Percentiles rank a stretch among this genome's conserved stretches.
These are phyloP conservation scores for Chironomus riparius DNA, from an alignment of 2,888 invertebrate species.

Conservation along the genomic window DNA sequence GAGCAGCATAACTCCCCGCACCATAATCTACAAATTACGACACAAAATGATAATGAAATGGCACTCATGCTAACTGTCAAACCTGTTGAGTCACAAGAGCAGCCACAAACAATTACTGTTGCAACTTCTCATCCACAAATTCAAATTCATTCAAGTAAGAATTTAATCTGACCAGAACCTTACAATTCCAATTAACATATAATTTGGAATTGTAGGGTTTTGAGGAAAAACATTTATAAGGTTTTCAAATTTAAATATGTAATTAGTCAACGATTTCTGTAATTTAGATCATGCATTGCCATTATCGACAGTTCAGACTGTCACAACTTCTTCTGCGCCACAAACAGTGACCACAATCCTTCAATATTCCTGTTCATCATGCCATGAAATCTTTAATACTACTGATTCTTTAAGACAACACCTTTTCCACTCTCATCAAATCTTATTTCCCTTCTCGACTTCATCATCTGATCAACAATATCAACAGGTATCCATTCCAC, in stretches of 20 bases:
- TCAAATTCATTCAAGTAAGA: conserved; percentile 22
- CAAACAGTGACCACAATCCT: conserved; percentile 12
- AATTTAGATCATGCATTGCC: conserved; percentile 21
- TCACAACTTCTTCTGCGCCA: neutral
- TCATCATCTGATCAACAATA: conserved; percentile 16
- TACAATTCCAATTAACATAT: too few relatives aligned
- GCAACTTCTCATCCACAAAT: neutral
- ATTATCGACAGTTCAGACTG: neutral
- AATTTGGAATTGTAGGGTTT: too few relatives aligned
- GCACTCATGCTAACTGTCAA: conserved; percentile 22
- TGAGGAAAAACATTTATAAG: neutral
- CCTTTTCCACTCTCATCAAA: conserved; percentile 14
- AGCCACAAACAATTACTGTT: neutral
- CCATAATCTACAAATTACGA: neutral
- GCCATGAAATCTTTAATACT: conserved; percentile 10
- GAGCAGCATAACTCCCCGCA: neutral
- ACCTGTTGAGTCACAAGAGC: conserved; percentile 4
- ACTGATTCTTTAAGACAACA: conserved; percentile 18
- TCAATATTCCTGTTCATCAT: conserved; percentile 19
- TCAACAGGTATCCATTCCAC: conserved; percentile 13
- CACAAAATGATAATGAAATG: conserved; percentile 27
- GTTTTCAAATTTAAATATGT: neutral
- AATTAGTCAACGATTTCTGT: neutral
- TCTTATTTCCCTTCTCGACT: conserved; percentile 11
- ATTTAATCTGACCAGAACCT: neutral